Percentiles rank a stretch among this genome's conserved stretches.
phyloP scores from a whole-genome alignment of 35 echinoderm and acorn worm genomes.

The Ophiothrix spiculata region DNA sequence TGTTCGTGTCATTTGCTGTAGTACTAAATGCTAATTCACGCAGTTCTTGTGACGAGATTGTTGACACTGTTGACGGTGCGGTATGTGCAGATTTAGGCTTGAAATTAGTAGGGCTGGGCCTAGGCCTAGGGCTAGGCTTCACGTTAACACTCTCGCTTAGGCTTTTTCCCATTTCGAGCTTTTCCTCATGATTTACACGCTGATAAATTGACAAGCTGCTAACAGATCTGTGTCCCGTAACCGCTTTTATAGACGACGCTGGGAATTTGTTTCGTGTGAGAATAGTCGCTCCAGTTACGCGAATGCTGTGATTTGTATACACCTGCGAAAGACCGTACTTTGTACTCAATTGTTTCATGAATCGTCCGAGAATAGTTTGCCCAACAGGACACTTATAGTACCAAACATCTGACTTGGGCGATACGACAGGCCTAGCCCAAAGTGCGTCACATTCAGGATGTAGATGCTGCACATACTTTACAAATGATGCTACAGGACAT shows the following conservation, averaged over 20 bases:
- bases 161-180: neutral
- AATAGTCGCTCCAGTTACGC: conserved; percentile 21
- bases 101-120: too few relatives aligned
- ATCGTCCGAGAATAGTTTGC: neutral
- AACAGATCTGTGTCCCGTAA: conserved; percentile 22
- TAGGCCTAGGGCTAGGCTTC: neutral
- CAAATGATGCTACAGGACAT: neutral
- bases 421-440: neutral
- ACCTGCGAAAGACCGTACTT: neutral
- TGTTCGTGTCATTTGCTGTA: neutral
- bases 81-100: too few relatives aligned
- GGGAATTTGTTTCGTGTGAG: neutral
- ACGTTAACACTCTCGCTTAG: conserved; percentile 18
- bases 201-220: conserved; percentile 16
- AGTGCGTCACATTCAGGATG: neutral
- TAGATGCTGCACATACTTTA: neutral
- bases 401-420: too few relatives aligned
- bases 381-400: too few relatives aligned
- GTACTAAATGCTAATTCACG: too few relatives aligned
- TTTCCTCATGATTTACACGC: conserved; percentile 4
- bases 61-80: too few relatives aligned
- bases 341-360: neutral
- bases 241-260: conserved; percentile 20
- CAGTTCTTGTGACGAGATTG: too few relatives aligned
- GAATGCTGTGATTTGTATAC: conserved; percentile 26